phyloP scores from a whole-genome alignment of 2,113 vertebrate genomes.

The Donacobius atricapilla region DNA sequence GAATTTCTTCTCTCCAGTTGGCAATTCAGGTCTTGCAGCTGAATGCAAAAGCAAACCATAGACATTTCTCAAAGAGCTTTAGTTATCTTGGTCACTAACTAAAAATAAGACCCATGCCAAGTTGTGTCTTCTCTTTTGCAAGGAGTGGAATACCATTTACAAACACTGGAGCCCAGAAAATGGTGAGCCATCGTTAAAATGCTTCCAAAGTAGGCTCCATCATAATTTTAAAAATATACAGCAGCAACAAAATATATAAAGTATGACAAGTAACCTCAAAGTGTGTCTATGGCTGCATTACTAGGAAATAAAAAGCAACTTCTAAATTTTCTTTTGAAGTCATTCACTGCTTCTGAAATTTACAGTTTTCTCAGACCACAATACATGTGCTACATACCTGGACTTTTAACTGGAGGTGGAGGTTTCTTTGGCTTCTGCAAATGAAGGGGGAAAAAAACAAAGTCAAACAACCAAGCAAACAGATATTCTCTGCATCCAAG shows the following conservation, averaged over 20 bases:
- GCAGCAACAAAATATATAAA: neutral
- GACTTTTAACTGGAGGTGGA: constrained; percentile 77
- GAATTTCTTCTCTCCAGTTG: constrained; percentile 80
- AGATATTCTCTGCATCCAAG: neutral
- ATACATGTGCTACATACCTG: constrained; percentile 67
- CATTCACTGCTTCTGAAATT: neutral
- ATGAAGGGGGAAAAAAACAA: neutral
- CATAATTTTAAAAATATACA: neutral
- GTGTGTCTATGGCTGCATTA: neutral
- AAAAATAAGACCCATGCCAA: neutral
- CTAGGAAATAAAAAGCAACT: neutral
- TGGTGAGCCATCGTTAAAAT: neutral
- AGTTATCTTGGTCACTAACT: neutral
- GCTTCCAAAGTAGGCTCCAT: neutral
- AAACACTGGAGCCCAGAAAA: neutral
- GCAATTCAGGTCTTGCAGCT: constrained; percentile 85
- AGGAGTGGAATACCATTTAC: neutral
- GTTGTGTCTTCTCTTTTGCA: neutral
- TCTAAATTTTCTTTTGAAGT: neutral
- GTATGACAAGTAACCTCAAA: neutral
- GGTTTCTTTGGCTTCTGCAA: constrained; percentile 88
- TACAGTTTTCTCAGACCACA: neutral
- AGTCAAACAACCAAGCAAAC: neutral
- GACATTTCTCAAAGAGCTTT: neutral
- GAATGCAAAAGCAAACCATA: constrained; percentile 29